A percentile compares a stretch with the other conserved stretches of the same genome.
phyloP scores from a whole-genome alignment of 1,140 invertebrate species.

The Drosophila repletoides region DNA sequence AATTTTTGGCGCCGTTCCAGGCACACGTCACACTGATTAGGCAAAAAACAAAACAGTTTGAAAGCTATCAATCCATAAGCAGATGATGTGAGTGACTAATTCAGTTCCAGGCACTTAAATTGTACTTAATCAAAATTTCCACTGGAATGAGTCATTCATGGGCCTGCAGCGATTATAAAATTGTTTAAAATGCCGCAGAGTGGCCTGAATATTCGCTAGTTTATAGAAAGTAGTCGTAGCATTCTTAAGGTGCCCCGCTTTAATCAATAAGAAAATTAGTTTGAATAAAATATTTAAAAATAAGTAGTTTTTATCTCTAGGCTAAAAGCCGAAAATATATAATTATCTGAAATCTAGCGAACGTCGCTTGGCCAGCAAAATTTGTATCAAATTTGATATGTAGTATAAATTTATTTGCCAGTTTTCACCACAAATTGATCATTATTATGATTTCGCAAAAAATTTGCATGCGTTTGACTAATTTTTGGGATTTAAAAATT shows the following conservation, averaged over 20 bases:
- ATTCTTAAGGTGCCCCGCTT: conserved; percentile 14
- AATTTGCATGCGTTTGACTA: conserved; percentile 27
- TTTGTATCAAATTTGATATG: not conserved
- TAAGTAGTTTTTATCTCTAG: not conserved
- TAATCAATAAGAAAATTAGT: not conserved
- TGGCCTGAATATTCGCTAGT: conserved; percentile 6
- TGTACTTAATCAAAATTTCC: conserved; percentile 7
- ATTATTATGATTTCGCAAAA: conserved; percentile 36
- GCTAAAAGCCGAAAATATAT: conserved; percentile 2
- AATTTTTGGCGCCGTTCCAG: not conserved
- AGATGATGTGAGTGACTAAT: conserved; percentile 19
- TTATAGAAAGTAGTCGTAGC: conserved; percentile 28
- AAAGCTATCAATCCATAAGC: not conserved
- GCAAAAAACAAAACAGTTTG: not conserved
- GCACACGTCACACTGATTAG: conserved; percentile 8
- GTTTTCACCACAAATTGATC: conserved; percentile 38
- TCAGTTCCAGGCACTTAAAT: not conserved
- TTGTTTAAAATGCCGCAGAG: conserved; percentile 1
- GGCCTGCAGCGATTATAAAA: not conserved
- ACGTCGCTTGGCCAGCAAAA: not conserved
- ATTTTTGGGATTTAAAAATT: conserved; percentile 19
- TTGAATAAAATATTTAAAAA: not conserved
- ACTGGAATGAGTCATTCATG: not conserved
- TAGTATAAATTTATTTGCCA: not conserved
- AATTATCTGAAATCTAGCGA: conserved; percentile 2